Evolutionary conservation across 2,113 vertebrate genomes (phyloP).

Genomic region (Marmota flaviventris): DNA sequence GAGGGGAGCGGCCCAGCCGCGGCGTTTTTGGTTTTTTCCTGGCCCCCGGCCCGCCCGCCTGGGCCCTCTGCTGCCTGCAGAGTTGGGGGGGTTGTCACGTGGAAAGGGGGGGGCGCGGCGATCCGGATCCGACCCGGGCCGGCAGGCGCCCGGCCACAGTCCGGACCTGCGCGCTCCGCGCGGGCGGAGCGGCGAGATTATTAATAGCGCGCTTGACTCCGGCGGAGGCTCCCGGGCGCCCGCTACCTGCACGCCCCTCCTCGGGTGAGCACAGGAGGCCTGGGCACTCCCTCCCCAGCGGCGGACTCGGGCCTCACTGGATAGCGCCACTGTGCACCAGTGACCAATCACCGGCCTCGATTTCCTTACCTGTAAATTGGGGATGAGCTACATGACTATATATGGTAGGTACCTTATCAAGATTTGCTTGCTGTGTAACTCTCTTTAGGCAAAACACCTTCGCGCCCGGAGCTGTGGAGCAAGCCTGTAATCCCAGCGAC

Average conservation of each 20-base stretch:
- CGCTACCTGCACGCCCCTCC: constrained; percentile 78
- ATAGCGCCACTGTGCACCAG: constrained; percentile 62
- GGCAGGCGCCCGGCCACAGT: constrained; percentile 1
- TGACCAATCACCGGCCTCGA: constrained; percentile 77
- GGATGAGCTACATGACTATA: constrained; percentile 57
- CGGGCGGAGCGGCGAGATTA: constrained; percentile 28
- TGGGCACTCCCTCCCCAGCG: constrained; percentile 70
- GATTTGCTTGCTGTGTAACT: constrained; percentile 24
- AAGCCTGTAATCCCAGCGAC: too few relatives aligned
- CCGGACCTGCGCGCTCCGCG: background rate
- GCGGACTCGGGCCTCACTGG: constrained; percentile 78
- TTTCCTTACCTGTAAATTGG: constrained; percentile 80
- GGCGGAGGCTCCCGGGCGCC: constrained; percentile 50
- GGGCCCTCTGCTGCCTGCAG: constrained; percentile 88
- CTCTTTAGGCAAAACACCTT: constrained; percentile 12
- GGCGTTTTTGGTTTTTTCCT: constrained; percentile 90
- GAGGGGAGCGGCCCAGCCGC: constrained; percentile 89
- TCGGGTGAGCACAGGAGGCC: constrained; percentile 4
- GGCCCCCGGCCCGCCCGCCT: constrained; percentile 89
- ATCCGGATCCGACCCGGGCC: constrained; percentile 5
- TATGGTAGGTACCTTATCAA: background rate
- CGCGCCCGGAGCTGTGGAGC: too few relatives aligned
- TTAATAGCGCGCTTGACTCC: constrained; percentile 46
- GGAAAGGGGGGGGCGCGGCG: constrained; percentile 74
- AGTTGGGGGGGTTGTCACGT: constrained; percentile 87